A percentile compares a stretch with the other conserved stretches of the same genome.
Evolutionary conservation across 2,888 invertebrate species (phyloP).

Genomic region (Acleris literana): DNA sequence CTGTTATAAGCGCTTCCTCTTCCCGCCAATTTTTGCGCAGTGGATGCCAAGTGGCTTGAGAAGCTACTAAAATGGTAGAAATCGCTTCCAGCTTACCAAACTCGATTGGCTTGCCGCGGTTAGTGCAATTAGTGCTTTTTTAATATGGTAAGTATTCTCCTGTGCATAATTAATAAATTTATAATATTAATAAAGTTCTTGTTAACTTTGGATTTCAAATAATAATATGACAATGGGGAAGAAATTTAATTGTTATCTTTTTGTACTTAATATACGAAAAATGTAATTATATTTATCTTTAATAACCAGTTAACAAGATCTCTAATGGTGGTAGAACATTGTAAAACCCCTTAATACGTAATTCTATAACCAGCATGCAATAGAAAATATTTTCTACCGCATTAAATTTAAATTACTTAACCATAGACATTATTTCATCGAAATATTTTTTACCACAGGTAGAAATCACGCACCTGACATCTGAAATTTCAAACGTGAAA

Average conservation of each 20-base stretch:
- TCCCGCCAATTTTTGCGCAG: slow-evolving; percentile 12
- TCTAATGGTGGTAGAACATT: background rate
- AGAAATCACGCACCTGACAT: slow-evolving; percentile 69
- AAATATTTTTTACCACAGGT: slow-evolving; percentile 57
- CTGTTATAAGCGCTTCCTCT: slow-evolving; percentile 3
- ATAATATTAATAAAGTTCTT: background rate
- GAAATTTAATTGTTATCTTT: background rate
- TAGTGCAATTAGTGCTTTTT: slow-evolving; percentile 31
- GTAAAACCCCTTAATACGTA: too few relatives aligned
- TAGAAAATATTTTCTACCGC: too few relatives aligned
- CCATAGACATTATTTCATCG: too few relatives aligned
- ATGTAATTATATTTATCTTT: too few relatives aligned
- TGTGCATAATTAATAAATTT: slow-evolving; percentile 11
- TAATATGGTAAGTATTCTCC: slow-evolving; percentile 27
- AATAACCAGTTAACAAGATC: background rate
- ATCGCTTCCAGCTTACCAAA: slow-evolving; percentile 31
- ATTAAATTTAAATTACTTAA: too few relatives aligned
- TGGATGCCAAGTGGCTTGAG: slow-evolving; percentile 15
- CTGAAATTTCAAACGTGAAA: slow-evolving; percentile 68
- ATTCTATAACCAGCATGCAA: too few relatives aligned
- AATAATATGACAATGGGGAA: background rate
- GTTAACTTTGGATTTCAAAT: background rate
- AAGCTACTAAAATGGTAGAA: slow-evolving; percentile 35
- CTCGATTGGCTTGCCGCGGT: slow-evolving; percentile 16
- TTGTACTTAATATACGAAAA: background rate